phyloP scores from a whole-genome alignment of 2,888 invertebrate species.

The Habroteleia sp. region DNA sequence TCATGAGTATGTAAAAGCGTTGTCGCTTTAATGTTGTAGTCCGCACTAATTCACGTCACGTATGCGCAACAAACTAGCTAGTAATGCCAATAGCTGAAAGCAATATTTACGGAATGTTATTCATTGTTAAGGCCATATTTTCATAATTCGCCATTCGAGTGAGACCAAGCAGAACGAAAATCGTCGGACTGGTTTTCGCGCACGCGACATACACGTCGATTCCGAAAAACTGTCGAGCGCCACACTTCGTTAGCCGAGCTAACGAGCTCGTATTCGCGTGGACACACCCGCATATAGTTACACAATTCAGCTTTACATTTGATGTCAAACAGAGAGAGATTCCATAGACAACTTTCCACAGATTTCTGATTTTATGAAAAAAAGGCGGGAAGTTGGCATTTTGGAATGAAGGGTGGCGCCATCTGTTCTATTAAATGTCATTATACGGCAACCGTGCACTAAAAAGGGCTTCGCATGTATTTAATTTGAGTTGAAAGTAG shows the following conservation, averaged over 20 bases:
- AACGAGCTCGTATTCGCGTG: constrained; percentile 34
- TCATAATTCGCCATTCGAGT: constrained; percentile 47
- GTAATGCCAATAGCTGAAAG: constrained; percentile 43
- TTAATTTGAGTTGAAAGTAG: too few species aligned
- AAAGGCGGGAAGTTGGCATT: not conserved
- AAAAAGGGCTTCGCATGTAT: too few species aligned
- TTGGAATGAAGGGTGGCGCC: too few species aligned
- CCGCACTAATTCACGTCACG: constrained; percentile 42
- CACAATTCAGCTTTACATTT: constrained; percentile 19
- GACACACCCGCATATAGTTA: constrained; percentile 46
- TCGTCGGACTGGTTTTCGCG: constrained; percentile 40
- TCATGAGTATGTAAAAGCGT: constrained; percentile 51
- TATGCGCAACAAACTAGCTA: constrained; percentile 30
- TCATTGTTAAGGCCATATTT: constrained; percentile 56
- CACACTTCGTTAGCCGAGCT: constrained; percentile 42
- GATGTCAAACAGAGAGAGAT: constrained; percentile 18
- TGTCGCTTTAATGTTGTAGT: constrained; percentile 12
- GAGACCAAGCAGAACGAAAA: constrained; percentile 44
- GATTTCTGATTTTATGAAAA: not conserved
- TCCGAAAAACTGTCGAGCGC: constrained; percentile 50
- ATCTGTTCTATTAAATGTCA: too few species aligned
- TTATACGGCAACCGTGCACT: too few species aligned
- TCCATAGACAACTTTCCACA: constrained; percentile 14
- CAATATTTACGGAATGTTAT: constrained; percentile 44
- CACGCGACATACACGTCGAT: constrained; percentile 13